A percentile compares a stretch with the other conserved stretches of the same genome.
These are phyloP conservation scores for Tetropium fuscum DNA, from an alignment of 2,888 invertebrate species.

Conservation along the genomic window DNA sequence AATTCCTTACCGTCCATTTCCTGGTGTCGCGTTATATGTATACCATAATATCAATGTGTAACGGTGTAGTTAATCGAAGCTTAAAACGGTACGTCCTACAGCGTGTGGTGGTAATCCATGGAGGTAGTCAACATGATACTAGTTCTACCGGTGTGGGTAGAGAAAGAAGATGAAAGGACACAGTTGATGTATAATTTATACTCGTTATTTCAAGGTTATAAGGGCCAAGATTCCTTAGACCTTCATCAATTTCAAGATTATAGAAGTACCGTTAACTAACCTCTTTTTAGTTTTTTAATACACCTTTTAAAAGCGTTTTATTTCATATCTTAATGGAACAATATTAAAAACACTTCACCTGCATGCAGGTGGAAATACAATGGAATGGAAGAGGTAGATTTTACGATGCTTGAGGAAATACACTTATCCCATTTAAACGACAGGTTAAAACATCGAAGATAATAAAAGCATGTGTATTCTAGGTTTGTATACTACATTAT, in stretches of 20 bases:
- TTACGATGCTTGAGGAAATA: too few relatives aligned
- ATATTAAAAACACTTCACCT: slow-evolving; percentile 30
- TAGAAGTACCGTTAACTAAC: slow-evolving; percentile 50
- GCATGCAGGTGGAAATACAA: slow-evolving; percentile 40
- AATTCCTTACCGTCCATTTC: too few relatives aligned
- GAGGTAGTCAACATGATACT: slow-evolving; percentile 34
- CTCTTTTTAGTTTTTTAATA: slow-evolving; percentile 40
- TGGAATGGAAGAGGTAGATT: too few relatives aligned
- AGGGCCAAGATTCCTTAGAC: slow-evolving; percentile 44
- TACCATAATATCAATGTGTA: slow-evolving; percentile 19
- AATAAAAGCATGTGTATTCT: too few relatives aligned
- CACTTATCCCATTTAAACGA: too few relatives aligned
- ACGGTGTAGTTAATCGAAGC: slow-evolving; percentile 22
- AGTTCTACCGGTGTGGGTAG: slow-evolving; percentile 37
- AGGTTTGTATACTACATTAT: too few relatives aligned
- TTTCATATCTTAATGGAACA: slow-evolving; percentile 33
- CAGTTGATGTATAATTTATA: slow-evolving; percentile 29
- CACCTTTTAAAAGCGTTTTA: slow-evolving; percentile 38
- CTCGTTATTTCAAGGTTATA: slow-evolving; percentile 32
- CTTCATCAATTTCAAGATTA: slow-evolving; percentile 47
- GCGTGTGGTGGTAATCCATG: slow-evolving; percentile 25
- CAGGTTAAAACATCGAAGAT: too few relatives aligned
- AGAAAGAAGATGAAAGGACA: slow-evolving; percentile 19
- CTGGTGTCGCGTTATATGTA: too few relatives aligned
- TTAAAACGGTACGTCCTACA: slow-evolving; percentile 27